A percentile compares a stretch with the other conserved stretches of the same genome.
Evolutionary conservation across 2,888 invertebrate genomes (phyloP).

Genomic region (Drymonia ruficornis): DNA sequence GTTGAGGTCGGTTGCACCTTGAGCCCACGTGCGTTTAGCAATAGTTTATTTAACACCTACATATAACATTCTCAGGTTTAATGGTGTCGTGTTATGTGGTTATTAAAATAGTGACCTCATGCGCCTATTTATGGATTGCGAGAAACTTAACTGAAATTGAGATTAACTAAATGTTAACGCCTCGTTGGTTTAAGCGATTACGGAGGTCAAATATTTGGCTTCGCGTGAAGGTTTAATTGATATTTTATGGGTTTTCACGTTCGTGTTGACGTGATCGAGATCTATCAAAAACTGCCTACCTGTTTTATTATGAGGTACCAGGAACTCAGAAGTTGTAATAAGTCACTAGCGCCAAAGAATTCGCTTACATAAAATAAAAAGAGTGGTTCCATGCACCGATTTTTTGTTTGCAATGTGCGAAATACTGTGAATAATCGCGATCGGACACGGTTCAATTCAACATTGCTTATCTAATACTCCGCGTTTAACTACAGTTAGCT

Average conservation of each 20-base stretch:
- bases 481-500: slow-evolving; percentile 9
- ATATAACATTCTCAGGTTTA: slow-evolving; percentile 24
- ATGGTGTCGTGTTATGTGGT: slow-evolving; percentile 13
- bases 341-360: not conserved
- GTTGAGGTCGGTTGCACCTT: slow-evolving; percentile 37
- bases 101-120: slow-evolving; percentile 24
- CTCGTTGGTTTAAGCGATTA: not conserved
- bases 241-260: not conserved
- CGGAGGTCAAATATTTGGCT: not conserved
- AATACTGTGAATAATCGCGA: slow-evolving; percentile 4
- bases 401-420: slow-evolving; percentile 2
- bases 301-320: not conserved
- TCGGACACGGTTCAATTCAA: slow-evolving; percentile 3
- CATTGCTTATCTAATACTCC: slow-evolving; percentile 5
- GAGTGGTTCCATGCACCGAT: not conserved
- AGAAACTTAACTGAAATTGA: slow-evolving; percentile 9
- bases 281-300: too few species aligned
- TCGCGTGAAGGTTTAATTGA: not conserved
- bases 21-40: slow-evolving; percentile 36
- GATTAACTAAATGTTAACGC: slow-evolving; percentile 15
- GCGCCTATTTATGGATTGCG: slow-evolving; percentile 12
- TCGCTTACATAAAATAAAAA: slow-evolving; percentile 2
- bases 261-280: too few species aligned
- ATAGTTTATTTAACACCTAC: slow-evolving; percentile 34
- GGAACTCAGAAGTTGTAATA: not conserved